Evolutionary conservation across 30 jellyfish, hydroid and myxozoan genomes (phyloP).

Genomic region (Mastigias papua): DNA sequence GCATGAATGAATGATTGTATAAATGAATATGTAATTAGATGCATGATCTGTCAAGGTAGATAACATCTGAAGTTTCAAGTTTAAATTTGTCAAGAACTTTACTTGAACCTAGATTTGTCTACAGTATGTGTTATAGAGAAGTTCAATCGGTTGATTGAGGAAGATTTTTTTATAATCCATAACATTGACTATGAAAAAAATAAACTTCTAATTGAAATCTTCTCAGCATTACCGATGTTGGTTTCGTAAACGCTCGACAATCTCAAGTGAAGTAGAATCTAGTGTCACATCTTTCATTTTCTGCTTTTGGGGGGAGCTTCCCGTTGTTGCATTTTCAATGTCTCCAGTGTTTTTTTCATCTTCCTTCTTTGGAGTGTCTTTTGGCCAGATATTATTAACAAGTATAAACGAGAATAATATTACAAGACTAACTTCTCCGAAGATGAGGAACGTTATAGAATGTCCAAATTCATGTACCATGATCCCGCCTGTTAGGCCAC

Average conservation of each 20-base stretch:
- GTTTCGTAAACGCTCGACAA: constrained; percentile 18
- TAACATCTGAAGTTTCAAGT: too few relatives aligned
- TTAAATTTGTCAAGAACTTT: too few relatives aligned
- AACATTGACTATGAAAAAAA: too few relatives aligned
- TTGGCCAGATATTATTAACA: constrained; percentile 91
- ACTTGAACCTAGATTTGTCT: too few relatives aligned
- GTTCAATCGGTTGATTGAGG: too few relatives aligned
- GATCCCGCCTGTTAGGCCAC: constrained; percentile 96
- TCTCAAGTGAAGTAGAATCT: constrained; percentile 54
- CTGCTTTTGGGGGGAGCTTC: neutral
- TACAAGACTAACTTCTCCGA: constrained; percentile 92
- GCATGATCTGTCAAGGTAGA: too few relatives aligned
- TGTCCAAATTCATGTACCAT: constrained; percentile 98
- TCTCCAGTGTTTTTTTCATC: constrained; percentile 6
- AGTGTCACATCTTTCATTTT: neutral
- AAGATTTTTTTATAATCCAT: too few relatives aligned
- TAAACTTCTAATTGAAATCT: too few relatives aligned
- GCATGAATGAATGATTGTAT: too few relatives aligned
- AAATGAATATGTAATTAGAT: too few relatives aligned
- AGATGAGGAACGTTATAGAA: constrained; percentile 84
- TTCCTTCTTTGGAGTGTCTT: neutral
- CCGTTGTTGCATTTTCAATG: constrained; percentile 5
- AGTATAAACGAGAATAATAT: constrained; percentile 84
- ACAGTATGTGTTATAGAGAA: too few relatives aligned
- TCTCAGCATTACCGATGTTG: too few relatives aligned